Evolutionary conservation across 2,113 vertebrate species (phyloP).

Genomic region (Neofelis nebulosa): DNA sequence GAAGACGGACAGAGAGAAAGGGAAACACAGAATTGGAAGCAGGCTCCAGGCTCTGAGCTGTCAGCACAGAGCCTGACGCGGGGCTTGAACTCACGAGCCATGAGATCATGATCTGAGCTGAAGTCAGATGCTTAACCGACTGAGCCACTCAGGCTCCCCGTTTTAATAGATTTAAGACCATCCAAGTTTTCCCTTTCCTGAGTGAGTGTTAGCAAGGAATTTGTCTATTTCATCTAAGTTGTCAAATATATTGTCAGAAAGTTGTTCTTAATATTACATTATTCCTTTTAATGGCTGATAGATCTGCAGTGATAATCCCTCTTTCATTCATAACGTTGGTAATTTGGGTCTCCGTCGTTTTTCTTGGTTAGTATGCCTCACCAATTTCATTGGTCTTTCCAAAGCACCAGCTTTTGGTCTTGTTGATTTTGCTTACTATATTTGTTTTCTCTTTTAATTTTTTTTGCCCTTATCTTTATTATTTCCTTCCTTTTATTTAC

Average conservation of each 20-base stretch:
- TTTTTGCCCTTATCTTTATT: not conserved
- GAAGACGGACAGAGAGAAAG: no score
- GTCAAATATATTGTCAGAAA: not conserved
- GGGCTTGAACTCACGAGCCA: no score
- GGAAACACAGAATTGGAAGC: no score
- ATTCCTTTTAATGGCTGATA: not conserved
- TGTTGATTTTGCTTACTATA: not conserved
- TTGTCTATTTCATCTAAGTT: not conserved
- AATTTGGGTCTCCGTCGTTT: not conserved
- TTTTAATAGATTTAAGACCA: not conserved
- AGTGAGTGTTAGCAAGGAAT: not conserved
- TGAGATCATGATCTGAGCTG: no score
- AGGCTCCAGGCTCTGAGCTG: no score
- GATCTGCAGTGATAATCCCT: not conserved
- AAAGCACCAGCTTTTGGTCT: not conserved
- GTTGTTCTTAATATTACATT: not conserved
- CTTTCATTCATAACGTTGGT: not conserved
- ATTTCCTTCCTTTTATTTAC: not conserved
- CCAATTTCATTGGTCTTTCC: not conserved
- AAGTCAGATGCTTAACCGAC: no score
- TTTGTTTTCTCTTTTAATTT: constrained; percentile 14
- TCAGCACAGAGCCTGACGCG: no score
- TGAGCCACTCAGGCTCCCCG: no score
- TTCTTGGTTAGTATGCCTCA: not conserved
- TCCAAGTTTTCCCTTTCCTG: not conserved